Evolutionary conservation across 2,888 invertebrate genomes (phyloP), one percentile per base, ranked within the genome.

Genomic region (Drosophila mulleri): DNA sequence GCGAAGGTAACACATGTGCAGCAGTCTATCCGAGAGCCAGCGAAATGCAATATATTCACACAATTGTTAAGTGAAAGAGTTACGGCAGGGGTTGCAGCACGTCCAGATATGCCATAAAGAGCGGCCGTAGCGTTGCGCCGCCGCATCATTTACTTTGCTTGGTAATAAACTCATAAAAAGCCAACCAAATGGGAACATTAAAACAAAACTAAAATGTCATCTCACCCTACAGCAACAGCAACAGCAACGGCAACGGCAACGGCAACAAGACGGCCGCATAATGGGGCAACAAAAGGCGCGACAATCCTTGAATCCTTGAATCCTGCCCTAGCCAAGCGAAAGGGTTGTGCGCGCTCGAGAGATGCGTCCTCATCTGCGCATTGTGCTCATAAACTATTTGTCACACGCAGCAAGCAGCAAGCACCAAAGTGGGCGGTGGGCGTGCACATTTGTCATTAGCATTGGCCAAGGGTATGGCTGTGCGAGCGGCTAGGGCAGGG

Each of bases 141-240:
- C 37, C 66, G 80, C 80, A 68, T 67, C 82, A 72, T 80, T 82
- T 72, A 80, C 75, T 75, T 69, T 64, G 71, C 71, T 67, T 58
- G 86, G 80, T 90, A 90, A 90, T 90, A 88, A 87, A 83, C 88
- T 87, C 85, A 80, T 89, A 89, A 84, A 83, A 80, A 83, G 83
- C 80, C 73, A 82, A 70, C 79, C 74, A 61, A 75, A 76, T 65
- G 74, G 68, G 72, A 60, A 81, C 84, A 81, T 87, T 88, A 81
- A 81, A 84, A 88, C 79, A 80, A 89, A 88, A 88, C 86, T 78
- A 83, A 83, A 90, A 80, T 87, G 80, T 85, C 87, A 88, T 79
- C 83, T 72, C 79, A 81, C 78, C 83, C 86, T 73, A 6, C n/a
- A 12, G 26, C 26, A 26, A 26, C 26, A 26, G 2, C 20, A 23